Percentiles rank a stretch among this genome's conserved stretches.
Conservation (phyloP, 2,113 vertebrate species). For the Cebus imitator region DNA sequence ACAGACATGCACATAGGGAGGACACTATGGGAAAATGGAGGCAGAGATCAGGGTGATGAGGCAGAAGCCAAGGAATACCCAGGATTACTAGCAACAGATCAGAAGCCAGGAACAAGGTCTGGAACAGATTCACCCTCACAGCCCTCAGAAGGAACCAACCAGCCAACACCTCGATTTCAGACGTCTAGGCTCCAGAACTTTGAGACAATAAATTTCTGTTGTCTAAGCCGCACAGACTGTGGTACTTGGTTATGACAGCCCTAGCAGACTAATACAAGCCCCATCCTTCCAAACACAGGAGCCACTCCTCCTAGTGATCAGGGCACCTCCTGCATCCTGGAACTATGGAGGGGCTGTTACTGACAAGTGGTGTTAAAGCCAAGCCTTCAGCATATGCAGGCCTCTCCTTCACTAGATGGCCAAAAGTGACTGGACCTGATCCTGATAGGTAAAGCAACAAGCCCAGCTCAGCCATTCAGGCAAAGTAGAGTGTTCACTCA, state of each 20-base stretch:
- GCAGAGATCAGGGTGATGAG: neutral
- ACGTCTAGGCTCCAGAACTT: neutral
- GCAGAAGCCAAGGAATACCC: neutral
- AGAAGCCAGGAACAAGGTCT: neutral
- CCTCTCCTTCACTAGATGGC: neutral
- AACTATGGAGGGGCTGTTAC: neutral
- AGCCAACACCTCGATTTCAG: neutral
- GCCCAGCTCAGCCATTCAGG: neutral
- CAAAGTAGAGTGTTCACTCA: neutral
- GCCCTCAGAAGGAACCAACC: neutral
- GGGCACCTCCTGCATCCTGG: neutral
- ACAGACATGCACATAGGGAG: neutral
- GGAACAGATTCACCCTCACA: too few relatives aligned
- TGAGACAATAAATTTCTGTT: neutral
- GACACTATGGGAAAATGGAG: neutral
- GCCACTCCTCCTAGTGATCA: neutral
- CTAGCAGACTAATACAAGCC: neutral
- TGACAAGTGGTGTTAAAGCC: neutral
- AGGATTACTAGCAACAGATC: neutral
- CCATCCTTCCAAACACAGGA: neutral
- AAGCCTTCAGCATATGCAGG: rapidly evolving
- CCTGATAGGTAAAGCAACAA: neutral
- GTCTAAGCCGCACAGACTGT: neutral
- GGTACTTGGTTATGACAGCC: neutral
- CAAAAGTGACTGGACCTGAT: neutral